Percentiles rank a stretch among this genome's conserved stretches.
These are phyloP conservation scores for Aphaenogaster rudis DNA, from an alignment of 1,140 invertebrate species.

Conservation along the genomic window DNA sequence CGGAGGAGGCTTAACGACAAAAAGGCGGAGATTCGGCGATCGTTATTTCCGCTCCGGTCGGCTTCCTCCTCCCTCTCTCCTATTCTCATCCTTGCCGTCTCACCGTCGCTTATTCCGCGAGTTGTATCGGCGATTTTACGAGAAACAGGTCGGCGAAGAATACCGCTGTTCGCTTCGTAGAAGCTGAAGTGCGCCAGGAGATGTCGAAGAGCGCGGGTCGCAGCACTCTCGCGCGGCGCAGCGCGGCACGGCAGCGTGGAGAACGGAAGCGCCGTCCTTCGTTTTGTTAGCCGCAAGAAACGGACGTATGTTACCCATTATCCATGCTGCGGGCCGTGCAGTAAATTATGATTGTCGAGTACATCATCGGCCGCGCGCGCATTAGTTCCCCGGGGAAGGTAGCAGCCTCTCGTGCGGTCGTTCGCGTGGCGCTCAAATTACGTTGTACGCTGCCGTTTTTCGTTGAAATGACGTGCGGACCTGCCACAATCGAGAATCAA, in stretches of 20 bases:
- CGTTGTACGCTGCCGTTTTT: slow-evolving; percentile 39
- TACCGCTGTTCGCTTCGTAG: slow-evolving; percentile 37
- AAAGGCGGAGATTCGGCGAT: slow-evolving; percentile 46
- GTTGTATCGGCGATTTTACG: slow-evolving; percentile 35
- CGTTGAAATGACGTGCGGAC: slow-evolving; percentile 22
- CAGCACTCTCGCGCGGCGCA: neutral
- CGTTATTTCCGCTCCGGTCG: slow-evolving; percentile 53
- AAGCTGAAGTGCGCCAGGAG: slow-evolving; percentile 25
- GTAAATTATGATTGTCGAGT: slow-evolving; percentile 74
- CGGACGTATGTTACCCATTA: slow-evolving; percentile 62
- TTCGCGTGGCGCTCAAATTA: slow-evolving; percentile 59
- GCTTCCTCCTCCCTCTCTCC: neutral
- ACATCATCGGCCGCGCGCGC: slow-evolving; percentile 65
- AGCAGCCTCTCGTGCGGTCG: slow-evolving; percentile 24
- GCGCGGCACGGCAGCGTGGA: neutral
- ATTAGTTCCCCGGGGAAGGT: slow-evolving; percentile 55
- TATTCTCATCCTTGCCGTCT: neutral
- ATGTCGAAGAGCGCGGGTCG: slow-evolving; percentile 40
- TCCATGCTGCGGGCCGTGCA: slow-evolving; percentile 61
- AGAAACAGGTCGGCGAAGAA: neutral
- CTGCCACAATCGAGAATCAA: slow-evolving; percentile 38
- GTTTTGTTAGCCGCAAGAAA: slow-evolving; percentile 65
- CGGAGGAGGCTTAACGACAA: slow-evolving; percentile 31
- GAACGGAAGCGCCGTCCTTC: slow-evolving; percentile 59
- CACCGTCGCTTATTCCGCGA: slow-evolving; percentile 7